Conservation (phyloP, 1,140 invertebrate species). For the Mylabris phalerata region DNA sequence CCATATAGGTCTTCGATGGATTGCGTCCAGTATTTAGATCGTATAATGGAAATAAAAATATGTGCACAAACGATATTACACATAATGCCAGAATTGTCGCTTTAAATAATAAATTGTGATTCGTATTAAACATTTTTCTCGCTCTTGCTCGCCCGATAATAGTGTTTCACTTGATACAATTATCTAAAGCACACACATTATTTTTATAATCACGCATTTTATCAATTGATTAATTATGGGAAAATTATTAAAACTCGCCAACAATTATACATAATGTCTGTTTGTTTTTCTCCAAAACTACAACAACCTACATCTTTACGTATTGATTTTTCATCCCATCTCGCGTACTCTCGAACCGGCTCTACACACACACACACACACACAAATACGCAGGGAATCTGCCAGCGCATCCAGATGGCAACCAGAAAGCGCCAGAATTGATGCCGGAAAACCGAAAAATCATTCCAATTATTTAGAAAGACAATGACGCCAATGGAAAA, state of each 20-base stretch:
- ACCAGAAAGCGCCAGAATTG: too few species aligned
- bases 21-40: conserved; percentile 40
- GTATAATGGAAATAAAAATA: conserved; percentile 56
- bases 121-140: conserved; percentile 37
- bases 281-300: neutral
- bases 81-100: conserved; percentile 52
- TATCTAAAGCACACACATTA: conserved; percentile 13
- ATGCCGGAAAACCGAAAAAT: too few species aligned
- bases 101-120: conserved; percentile 50
- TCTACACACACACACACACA: too few species aligned
- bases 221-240: neutral
- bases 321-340: conserved; percentile 19
- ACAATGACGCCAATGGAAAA: too few species aligned
- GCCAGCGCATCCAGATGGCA: too few species aligned
- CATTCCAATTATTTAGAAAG: too few species aligned
- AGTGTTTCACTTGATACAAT: conserved; percentile 8
- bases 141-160: too few species aligned
- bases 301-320: conserved; percentile 12
- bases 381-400: too few species aligned
- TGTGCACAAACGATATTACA: conserved; percentile 53
- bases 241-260: neutral
- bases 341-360: neutral
- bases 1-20: conserved; percentile 41
- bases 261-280: too few species aligned
- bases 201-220: conserved; percentile 16